These are phyloP conservation scores for Alaudala cheleensis DNA, from an alignment of 2,113 vertebrate species.

Conservation along the genomic window DNA sequence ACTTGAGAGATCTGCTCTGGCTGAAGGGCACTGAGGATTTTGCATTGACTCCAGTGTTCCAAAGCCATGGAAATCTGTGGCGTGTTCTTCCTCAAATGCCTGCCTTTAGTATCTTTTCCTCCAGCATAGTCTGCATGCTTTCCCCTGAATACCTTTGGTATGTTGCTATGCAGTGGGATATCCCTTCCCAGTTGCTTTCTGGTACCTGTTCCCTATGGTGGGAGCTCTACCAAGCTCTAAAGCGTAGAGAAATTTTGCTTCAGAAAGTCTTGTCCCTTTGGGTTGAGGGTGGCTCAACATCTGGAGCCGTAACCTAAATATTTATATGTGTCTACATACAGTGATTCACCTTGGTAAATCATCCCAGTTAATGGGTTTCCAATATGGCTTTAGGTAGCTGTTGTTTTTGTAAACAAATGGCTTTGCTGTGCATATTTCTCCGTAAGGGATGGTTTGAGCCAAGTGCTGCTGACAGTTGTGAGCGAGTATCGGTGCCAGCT, in stretches of 20 bases:
- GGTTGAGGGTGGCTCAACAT: background rate
- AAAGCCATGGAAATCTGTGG: background rate
- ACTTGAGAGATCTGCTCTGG: background rate
- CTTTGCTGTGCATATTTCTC: background rate
- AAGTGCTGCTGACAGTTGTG: conserved; percentile 9
- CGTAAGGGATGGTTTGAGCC: background rate
- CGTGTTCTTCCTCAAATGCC: background rate
- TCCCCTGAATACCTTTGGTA: background rate
- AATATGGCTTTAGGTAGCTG: background rate
- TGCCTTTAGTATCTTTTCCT: background rate
- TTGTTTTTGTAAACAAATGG: conserved; percentile 4
- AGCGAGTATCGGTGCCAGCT: background rate
- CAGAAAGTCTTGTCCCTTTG: background rate
- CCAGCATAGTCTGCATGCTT: fast-evolving
- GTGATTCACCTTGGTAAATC: background rate
- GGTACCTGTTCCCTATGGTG: background rate
- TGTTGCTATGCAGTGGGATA: background rate
- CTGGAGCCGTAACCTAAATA: background rate
- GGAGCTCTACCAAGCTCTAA: background rate
- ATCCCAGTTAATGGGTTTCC: conserved; percentile 12
- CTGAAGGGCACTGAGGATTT: background rate
- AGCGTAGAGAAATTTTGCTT: background rate
- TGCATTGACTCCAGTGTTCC: background rate
- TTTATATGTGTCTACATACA: background rate
- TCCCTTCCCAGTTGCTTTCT: background rate